phyloP scores from a whole-genome alignment of 2,888 invertebrate species.

The Deroplatys truncata region DNA sequence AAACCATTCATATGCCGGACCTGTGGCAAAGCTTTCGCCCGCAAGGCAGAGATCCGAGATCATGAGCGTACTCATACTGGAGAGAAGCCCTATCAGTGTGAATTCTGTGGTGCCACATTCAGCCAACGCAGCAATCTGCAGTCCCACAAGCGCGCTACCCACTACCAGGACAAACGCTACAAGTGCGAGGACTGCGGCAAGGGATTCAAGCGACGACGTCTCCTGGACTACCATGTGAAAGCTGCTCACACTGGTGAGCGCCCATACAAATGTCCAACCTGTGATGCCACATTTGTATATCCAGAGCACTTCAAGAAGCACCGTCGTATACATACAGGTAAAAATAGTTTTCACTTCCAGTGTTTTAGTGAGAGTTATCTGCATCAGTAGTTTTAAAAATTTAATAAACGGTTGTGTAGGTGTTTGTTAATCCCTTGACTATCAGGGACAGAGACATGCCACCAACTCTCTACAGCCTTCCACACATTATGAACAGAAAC shows the following conservation, averaged over 20 bases:
- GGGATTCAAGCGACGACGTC: conserved; percentile 65
- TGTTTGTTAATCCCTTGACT: no score
- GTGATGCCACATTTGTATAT: conserved; percentile 75
- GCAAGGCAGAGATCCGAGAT: conserved; percentile 73
- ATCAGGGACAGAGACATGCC: no score
- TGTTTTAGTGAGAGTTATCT: not conserved
- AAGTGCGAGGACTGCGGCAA: conserved; percentile 68
- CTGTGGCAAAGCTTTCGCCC: conserved; percentile 71
- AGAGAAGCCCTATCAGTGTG: conserved; percentile 54
- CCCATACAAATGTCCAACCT: conserved; percentile 67
- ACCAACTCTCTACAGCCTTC: no score
- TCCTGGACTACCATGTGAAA: conserved; percentile 77
- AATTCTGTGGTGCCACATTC: conserved; percentile 72
- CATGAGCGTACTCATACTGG: conserved; percentile 76
- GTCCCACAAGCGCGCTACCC: conserved; percentile 74
- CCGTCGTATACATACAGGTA: conserved; percentile 62
- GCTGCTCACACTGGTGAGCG: conserved; percentile 77
- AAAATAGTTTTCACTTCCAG: conserved; percentile 43
- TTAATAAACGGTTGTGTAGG: no score
- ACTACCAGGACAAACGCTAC: conserved; percentile 68
- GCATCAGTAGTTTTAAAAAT: not conserved
- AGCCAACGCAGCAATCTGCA: conserved; percentile 78
- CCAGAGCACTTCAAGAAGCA: conserved; percentile 82
- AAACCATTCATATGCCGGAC: conserved; percentile 65
- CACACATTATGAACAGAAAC: no score